Base-by-base conservation (phyloP, 2,113 vertebrate genomes). In the Pangasianodon hypophthalmus region DNA sequence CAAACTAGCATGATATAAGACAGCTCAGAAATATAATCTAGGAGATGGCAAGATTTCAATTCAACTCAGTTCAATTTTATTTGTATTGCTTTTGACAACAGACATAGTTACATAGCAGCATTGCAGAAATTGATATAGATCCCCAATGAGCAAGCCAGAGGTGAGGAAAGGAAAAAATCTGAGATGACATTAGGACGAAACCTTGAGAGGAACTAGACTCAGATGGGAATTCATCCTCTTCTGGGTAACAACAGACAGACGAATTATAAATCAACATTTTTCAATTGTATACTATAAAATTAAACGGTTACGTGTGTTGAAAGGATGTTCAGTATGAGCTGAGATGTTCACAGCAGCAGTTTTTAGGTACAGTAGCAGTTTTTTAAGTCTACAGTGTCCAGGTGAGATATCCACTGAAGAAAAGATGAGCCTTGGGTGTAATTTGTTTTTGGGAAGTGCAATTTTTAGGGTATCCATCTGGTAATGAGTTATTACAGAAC, bases 41-140 rank as follows among this genome's bases (percentile, higher is more conserved):
- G 81, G 10, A 84, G 1, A 84, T 84, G 81, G 81, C 4, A 44
- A 84, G 50, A 84, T 5, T 58, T 41, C 54, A 83, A 32, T 18
- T 80, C 11, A 50, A 50, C 18, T 79, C 75, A 48, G 44, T 81
- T 77, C 71, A 77, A 48, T 48, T 26, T 29, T 54, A 56, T 82
- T 82, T 56, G 52, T 56, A 56, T 21, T 58, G 52, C n/a, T 19
- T 58, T 41, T 37, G 52, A 83, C 81, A 84, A 84, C 60, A 60
- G 54, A 84, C 32, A 60, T 84, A 14, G 52, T 26, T 60, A 41
- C 81, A 84, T 60, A 13, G 81, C 19, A 84, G 81, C 81, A 60
- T 44, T 84, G 32, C 19, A 60, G 32, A 60, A 84, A 84, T 60
- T 60, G 54, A 84, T 60, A 60, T 44, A 60, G 54, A 41, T 84